Conservation (phyloP, 2,888 invertebrate genomes). For the Ectropis crepuscularia region DNA sequence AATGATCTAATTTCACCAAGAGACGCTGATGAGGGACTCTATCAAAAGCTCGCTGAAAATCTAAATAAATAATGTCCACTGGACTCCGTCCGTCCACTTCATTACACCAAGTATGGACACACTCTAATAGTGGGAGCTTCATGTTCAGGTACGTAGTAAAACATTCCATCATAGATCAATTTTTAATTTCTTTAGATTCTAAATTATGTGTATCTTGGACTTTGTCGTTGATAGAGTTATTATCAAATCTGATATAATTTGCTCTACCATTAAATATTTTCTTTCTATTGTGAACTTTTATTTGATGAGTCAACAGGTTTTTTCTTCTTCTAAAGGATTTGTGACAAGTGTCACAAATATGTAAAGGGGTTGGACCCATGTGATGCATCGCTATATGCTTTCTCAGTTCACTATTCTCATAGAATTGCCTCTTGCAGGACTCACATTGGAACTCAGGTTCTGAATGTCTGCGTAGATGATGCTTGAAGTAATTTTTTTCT, state of each 20-base stretch:
- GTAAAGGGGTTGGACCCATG: background rate
- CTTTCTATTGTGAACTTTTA: constrained; percentile 10
- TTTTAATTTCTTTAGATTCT: too few species aligned
- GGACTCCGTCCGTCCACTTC: too few species aligned
- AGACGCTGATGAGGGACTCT: too few species aligned
- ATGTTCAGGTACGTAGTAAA: too few species aligned
- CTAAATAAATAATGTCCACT: too few species aligned
- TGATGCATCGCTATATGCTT: background rate
- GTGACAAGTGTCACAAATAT: constrained; percentile 2
- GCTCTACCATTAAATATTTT: background rate
- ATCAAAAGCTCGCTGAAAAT: too few species aligned
- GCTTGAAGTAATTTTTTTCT: background rate
- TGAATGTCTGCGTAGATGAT: constrained; percentile 1
- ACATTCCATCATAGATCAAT: too few species aligned
- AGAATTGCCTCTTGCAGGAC: background rate
- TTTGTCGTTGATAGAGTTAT: too few species aligned
- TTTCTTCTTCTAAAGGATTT: constrained; percentile 1
- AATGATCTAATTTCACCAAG: too few species aligned
- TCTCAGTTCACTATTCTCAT: background rate
- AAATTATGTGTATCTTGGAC: too few species aligned
- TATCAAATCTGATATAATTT: background rate
- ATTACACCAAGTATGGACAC: too few species aligned
- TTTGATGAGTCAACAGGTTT: background rate
- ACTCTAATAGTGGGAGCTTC: too few species aligned
- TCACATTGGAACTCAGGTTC: background rate